Conservation (phyloP, 2,888 invertebrate species). For the Creontiades dilutus region DNA sequence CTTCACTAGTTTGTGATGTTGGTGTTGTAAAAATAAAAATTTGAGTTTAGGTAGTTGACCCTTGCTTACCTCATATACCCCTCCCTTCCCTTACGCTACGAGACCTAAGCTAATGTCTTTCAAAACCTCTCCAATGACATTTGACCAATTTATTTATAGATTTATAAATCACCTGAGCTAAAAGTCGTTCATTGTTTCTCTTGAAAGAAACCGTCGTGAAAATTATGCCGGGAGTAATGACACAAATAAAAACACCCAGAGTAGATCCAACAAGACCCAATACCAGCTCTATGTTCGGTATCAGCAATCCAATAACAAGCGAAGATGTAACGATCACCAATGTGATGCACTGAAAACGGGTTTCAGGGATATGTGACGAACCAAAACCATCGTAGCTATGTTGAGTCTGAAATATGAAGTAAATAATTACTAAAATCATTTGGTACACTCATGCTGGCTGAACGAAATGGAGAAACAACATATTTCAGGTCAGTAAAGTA, state of each 20-base stretch:
- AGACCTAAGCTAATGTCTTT: too few species aligned
- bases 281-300: conserved; percentile 96
- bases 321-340: conserved; percentile 87
- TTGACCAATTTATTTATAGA: too few species aligned
- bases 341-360: conserved; percentile 91
- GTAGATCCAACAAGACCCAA: conserved; percentile 96
- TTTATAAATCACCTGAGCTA: conserved; percentile 87
- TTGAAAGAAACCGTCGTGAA: conserved; percentile 91
- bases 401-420: conserved; percentile 51
- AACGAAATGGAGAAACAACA: too few species aligned
- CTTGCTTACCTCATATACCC: too few species aligned
- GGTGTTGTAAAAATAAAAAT: too few species aligned
- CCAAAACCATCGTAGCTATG: conserved; percentile 72
- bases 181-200: conserved; percentile 88
- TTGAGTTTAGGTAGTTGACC: too few species aligned
- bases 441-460: background rate
- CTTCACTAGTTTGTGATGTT: too few species aligned
- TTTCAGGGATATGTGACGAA: conserved; percentile 87
- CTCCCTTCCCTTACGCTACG: too few species aligned
- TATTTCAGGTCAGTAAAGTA: too few species aligned
- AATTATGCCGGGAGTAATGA: conserved; percentile 94
- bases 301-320: conserved; percentile 88
- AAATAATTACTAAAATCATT: background rate
- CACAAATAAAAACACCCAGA: conserved; percentile 94
- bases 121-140: too few species aligned